These are phyloP conservation scores for Drosophila macrospina DNA, from an alignment of 2,888 invertebrate species.

Conservation along the genomic window DNA sequence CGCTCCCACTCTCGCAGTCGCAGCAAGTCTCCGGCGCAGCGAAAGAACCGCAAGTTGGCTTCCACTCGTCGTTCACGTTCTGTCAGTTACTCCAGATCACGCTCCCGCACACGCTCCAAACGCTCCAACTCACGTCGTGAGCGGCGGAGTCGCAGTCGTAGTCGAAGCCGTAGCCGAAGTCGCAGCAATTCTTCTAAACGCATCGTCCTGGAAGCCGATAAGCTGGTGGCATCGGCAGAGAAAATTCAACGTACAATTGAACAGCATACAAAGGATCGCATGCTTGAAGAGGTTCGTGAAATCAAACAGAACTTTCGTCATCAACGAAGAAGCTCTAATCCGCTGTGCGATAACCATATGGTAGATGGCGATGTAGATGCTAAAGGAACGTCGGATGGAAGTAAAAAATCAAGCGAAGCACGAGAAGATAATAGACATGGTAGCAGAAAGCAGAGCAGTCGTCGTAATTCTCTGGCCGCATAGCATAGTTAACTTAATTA, in stretches of 20 bases:
- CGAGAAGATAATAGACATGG: conserved; percentile 23
- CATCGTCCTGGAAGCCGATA: conserved; percentile 79
- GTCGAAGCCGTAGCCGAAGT: conserved; percentile 45
- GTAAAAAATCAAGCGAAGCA: conserved; percentile 9
- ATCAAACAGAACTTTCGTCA: conserved; percentile 78
- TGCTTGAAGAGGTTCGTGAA: conserved; percentile 78
- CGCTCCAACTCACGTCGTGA: conserved; percentile 62
- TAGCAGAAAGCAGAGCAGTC: conserved; percentile 53
- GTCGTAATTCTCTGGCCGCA: conserved; percentile 68
- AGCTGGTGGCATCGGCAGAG: conserved; percentile 82
- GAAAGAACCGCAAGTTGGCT: conserved; percentile 79
- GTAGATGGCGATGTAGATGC: conserved; percentile 16
- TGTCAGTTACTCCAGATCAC: conserved; percentile 70
- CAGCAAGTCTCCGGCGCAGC: conserved; percentile 68
- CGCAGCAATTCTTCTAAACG: conserved; percentile 59
- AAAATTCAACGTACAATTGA: conserved; percentile 83
- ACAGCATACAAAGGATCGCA: conserved; percentile 80
- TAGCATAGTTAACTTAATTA: conserved; percentile 35
- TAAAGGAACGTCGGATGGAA: conserved; percentile 14
- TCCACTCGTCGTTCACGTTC: conserved; percentile 84
- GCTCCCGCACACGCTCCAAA: conserved; percentile 68
- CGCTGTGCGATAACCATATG: conserved; percentile 26
- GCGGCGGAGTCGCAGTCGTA: conserved; percentile 55
- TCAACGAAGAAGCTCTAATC: conserved; percentile 39
- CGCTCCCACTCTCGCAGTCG: conserved; percentile 81